Evolutionary conservation across 2,888 invertebrate species (phyloP).

Genomic region (Malacosoma neustria): DNA sequence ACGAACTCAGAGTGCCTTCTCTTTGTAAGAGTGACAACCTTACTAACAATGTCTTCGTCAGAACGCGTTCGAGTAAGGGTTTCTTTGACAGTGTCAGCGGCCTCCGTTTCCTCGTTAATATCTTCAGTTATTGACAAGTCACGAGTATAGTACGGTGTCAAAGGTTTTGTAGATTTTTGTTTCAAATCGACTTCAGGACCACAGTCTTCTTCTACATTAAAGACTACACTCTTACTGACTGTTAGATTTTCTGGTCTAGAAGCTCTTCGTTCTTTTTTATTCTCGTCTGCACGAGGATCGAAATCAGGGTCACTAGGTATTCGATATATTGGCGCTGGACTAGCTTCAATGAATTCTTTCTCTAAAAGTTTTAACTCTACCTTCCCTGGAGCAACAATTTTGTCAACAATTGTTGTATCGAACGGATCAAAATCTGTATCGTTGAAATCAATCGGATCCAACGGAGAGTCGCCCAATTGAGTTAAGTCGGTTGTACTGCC

Average conservation of each 20-base stretch:
- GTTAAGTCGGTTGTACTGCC: slow-evolving; percentile 86
- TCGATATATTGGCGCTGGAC: slow-evolving; percentile 39
- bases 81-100: slow-evolving; percentile 79
- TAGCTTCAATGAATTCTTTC: slow-evolving; percentile 80
- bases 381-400: slow-evolving; percentile 82
- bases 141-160: slow-evolving; percentile 87
- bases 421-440: slow-evolving; percentile 84
- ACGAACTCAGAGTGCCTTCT: slow-evolving; percentile 71
- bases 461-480: slow-evolving; percentile 79
- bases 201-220: slow-evolving; percentile 62
- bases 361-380: slow-evolving; percentile 86
- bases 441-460: slow-evolving; percentile 76
- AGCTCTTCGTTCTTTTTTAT: slow-evolving; percentile 68
- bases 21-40: slow-evolving; percentile 46
- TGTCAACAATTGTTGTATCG: slow-evolving; percentile 86
- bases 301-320: slow-evolving; percentile 85
- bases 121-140: slow-evolving; percentile 75
- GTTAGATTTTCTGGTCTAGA: slow-evolving; percentile 77
- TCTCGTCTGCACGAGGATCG: slow-evolving; percentile 83
- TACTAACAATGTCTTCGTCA: slow-evolving; percentile 78
- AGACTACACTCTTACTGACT: slow-evolving; percentile 64
- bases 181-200: slow-evolving; percentile 74
- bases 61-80: slow-evolving; percentile 74
- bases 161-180: slow-evolving; percentile 79
- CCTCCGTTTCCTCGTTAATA: slow-evolving; percentile 71